Conservation (phyloP, 2,888 invertebrate species). For the Gymnosoma rotundatum region DNA sequence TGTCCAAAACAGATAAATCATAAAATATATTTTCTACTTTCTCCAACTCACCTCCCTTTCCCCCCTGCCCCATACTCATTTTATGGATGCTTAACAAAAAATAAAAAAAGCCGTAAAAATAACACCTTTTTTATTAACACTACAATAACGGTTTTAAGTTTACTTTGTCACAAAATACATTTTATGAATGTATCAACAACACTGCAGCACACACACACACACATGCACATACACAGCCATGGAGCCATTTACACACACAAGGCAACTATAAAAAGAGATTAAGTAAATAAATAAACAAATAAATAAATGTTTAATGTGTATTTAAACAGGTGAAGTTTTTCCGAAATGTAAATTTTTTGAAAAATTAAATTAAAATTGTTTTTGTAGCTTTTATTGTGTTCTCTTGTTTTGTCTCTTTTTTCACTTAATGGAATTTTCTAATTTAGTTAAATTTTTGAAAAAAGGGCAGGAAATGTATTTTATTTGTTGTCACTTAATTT, state of each 20-base stretch:
- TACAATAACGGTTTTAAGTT: slow-evolving; percentile 62
- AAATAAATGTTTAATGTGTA: slow-evolving; percentile 62
- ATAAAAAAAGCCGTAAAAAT: slow-evolving; percentile 65
- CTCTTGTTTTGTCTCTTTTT: neutral
- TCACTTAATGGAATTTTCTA: slow-evolving; percentile 65
- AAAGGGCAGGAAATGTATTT: slow-evolving; percentile 57
- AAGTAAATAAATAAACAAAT: slow-evolving; percentile 17
- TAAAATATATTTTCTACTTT: slow-evolving; percentile 34
- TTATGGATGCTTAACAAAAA: slow-evolving; percentile 22
- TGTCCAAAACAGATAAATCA: slow-evolving; percentile 64
- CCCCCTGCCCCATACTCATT: neutral
- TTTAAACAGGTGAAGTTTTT: slow-evolving; percentile 70
- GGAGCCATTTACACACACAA: slow-evolving; percentile 11
- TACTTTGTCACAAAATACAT: slow-evolving; percentile 64
- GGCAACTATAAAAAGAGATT: neutral
- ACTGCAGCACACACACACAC: neutral
- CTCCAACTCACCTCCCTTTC: no score
- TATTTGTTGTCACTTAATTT: slow-evolving; percentile 60
- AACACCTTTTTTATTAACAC: slow-evolving; percentile 65
- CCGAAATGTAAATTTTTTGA: slow-evolving; percentile 57
- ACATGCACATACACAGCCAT: neutral
- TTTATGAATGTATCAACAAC: neutral
- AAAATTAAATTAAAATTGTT: slow-evolving; percentile 42
- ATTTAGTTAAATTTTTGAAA: slow-evolving; percentile 17
- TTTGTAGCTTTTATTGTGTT: slow-evolving; percentile 11